Base-by-base conservation (phyloP, 2,888 invertebrate genomes). In the Chouioia cunea region DNA sequence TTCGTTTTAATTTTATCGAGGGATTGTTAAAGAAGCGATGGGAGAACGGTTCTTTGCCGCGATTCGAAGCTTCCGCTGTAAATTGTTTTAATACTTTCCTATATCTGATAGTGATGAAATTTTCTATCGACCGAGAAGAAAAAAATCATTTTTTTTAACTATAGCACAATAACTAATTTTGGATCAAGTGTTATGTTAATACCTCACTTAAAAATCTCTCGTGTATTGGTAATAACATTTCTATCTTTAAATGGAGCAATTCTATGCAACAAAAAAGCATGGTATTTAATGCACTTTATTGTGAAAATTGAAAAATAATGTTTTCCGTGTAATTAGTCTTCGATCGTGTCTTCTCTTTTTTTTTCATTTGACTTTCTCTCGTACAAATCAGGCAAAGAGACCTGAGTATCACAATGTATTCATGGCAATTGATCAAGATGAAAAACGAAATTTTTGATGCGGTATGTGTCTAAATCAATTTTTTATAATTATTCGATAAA, bases 191-290 rank as follows among this genome's bases (percentile, higher is more conserved):
- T 36, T n/a, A 36, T 10, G 36, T 36, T 63, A 58, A 65, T 50
- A 63, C 65, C 66, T 66, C 66, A 65, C 66, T 71, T 71, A 71
- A 71, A 63, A 66, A 71, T 65, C 63, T n/a, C 60, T 60, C 65
- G 27, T 18, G 18, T n/a, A 43, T 14, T 58, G 63, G 62, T 62
- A 62, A 65, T 52, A 48, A 57, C 63, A 62, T 58, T 71, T 64
- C 48, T 60, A 56, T 47, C 57, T 57, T 65, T 50, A 65, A 66
- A 63, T 56, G 52, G 56, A 2, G 44, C 65, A 16, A 48, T 70
- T 70, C n/a, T 56, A 62, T 63, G 57, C 23, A 69, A 69, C 57
- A 68, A 64, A 50, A 4, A 48, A 44, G 36, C 22, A 15, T 53
- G 54, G 16, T 56, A 48, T 50, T 70, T 70, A 65, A 60, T 69